A percentile compares a stretch with the other conserved stretches of the same genome.
These are phyloP conservation scores for Pterostichus madidus DNA, from an alignment of 2,888 invertebrate species.

Conservation along the genomic window DNA sequence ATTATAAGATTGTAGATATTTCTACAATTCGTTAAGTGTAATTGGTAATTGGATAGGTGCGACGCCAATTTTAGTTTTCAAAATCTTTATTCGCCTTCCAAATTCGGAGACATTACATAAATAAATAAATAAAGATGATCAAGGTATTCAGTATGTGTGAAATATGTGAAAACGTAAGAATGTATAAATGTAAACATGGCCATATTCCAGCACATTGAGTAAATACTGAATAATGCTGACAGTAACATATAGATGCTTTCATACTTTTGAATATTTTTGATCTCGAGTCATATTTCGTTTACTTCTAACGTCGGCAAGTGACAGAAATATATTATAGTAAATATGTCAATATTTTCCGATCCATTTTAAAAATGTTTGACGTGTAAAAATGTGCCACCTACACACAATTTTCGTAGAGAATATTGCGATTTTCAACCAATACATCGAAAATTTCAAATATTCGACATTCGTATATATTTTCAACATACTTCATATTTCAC, in stretches of 20 bases:
- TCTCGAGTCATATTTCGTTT: slow-evolving; percentile 55
- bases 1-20: too few species aligned
- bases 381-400: slow-evolving; percentile 36
- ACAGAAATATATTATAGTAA: slow-evolving; percentile 60
- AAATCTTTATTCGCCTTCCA: too few species aligned
- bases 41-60: too few species aligned
- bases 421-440: slow-evolving; percentile 50
- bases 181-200: neutral
- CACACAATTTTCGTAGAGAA: slow-evolving; percentile 12
- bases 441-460: slow-evolving; percentile 35
- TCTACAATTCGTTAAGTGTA: too few species aligned
- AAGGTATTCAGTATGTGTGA: too few species aligned
- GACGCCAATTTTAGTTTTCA: too few species aligned
- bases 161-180: too few species aligned
- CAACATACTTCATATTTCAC: slow-evolving; percentile 20
- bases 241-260: slow-evolving; percentile 60
- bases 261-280: slow-evolving; percentile 63
- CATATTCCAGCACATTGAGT: slow-evolving; percentile 10
- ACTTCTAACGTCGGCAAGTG: slow-evolving; percentile 51
- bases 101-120: neutral
- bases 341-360: slow-evolving; percentile 59
- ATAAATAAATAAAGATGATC: neutral
- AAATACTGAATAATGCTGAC: slow-evolving; percentile 61
- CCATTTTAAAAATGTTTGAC: slow-evolving; percentile 50
- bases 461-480: slow-evolving; percentile 24